These are phyloP conservation scores for Centrocercus urophasianus DNA, from an alignment of 2,113 vertebrate species.

Conservation along the genomic window DNA sequence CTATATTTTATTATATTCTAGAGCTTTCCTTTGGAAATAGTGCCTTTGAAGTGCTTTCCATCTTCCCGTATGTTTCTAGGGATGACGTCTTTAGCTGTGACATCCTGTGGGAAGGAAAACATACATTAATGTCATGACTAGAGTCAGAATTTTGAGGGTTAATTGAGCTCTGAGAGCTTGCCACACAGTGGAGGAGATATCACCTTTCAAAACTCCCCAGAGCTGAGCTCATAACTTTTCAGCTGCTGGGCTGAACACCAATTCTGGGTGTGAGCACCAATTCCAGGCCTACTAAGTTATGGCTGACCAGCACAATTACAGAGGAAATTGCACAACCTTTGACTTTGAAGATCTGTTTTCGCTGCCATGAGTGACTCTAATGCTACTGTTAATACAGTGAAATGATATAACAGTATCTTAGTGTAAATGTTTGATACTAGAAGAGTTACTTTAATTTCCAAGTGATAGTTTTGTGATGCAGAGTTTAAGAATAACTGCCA, in stretches of 20 bases:
- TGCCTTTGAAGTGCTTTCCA: background rate
- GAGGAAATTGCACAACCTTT: background rate
- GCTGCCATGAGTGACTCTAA: background rate
- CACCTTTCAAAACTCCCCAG: background rate
- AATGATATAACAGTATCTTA: background rate
- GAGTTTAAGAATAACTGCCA: slow-evolving; percentile 59
- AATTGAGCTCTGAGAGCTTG: background rate
- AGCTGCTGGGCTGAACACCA: background rate
- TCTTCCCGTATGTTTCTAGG: background rate
- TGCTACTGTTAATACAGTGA: background rate
- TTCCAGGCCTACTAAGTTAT: background rate
- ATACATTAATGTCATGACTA: background rate
- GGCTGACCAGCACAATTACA: background rate
- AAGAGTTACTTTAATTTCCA: slow-evolving; percentile 8
- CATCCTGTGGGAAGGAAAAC: background rate
- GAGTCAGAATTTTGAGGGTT: background rate
- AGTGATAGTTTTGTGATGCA: slow-evolving; percentile 47
- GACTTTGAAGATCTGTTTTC: background rate
- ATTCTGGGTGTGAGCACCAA: background rate
- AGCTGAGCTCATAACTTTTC: background rate
- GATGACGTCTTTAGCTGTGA: background rate
- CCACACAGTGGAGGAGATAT: background rate
- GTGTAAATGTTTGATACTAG: background rate
- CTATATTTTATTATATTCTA: background rate
- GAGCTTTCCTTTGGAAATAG: background rate